Percentiles rank a stretch among this genome's conserved stretches.
These are phyloP conservation scores for Pyxicephalus adspersus DNA, from an alignment of 2,113 vertebrate genomes.

Conservation along the genomic window DNA sequence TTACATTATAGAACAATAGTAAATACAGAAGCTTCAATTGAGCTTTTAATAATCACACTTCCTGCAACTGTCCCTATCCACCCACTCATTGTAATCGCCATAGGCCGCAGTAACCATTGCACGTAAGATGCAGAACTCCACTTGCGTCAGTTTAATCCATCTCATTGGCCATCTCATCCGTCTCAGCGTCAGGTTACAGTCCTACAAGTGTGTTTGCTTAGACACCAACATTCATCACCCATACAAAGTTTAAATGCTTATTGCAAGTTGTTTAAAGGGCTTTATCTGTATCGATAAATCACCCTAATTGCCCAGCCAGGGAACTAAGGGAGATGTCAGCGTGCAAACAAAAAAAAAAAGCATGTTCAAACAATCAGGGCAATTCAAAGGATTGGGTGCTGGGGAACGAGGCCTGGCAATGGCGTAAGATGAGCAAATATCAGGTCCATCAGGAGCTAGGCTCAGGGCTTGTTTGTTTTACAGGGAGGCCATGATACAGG, in stretches of 20 bases:
- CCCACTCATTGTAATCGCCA: no score
- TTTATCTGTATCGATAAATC: conserved; percentile 54
- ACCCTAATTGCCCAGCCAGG: conserved; percentile 31
- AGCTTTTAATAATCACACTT: no score
- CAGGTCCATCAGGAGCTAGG: conserved; percentile 13
- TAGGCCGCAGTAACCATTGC: no score
- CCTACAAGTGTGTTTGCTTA: conserved; percentile 21
- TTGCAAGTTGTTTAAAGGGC: conserved; percentile 47
- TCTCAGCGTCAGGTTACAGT: not conserved
- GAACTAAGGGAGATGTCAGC: conserved; percentile 37
- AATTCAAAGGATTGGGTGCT: conserved; percentile 24
- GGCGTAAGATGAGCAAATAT: conserved; percentile 26
- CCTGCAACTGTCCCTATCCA: no score
- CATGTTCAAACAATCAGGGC: conserved; percentile 23
- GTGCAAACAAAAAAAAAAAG: not conserved
- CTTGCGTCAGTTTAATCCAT: not conserved
- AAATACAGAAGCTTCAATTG: no score
- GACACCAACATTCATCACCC: conserved; percentile 34
- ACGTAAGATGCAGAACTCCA: not conserved
- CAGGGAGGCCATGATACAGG: not conserved
- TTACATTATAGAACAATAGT: no score
- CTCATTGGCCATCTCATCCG: not conserved
- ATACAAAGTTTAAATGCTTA: conserved; percentile 48
- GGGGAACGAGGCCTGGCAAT: not conserved
- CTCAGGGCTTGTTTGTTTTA: not conserved